Evolutionary conservation across 1,140 invertebrate species (phyloP).

Genomic region (Saccostrea echinata): DNA sequence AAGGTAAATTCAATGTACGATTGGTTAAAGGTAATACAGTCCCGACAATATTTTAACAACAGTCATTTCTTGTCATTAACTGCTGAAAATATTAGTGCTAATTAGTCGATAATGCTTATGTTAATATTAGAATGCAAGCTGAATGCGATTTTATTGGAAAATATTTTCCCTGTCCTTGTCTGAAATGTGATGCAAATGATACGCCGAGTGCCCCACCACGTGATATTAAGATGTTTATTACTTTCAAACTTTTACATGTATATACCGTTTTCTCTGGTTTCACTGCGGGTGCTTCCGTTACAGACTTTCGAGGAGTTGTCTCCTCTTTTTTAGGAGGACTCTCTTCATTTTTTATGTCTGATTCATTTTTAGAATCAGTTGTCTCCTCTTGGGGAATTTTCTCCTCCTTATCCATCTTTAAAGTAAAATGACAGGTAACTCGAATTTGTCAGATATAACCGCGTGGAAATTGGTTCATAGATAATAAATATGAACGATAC

Average conservation of each 20-base stretch:
- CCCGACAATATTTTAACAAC: background rate
- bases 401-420: slow-evolving; percentile 3
- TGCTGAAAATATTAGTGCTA: background rate
- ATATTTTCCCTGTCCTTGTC: background rate
- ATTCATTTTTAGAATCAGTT: slow-evolving; percentile 8
- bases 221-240: background rate
- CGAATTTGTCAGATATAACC: background rate
- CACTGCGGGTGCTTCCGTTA: background rate
- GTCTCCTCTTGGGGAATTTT: background rate
- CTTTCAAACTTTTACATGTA: background rate
- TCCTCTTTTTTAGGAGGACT: background rate
- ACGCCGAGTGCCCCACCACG: background rate
- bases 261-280: slow-evolving; percentile 2
- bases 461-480: too few species aligned
- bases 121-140: background rate
- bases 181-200: background rate
- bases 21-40: background rate
- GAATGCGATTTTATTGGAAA: background rate
- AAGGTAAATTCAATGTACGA: background rate
- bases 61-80: background rate
- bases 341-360: background rate
- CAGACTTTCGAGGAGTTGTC: background rate
- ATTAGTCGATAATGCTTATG: background rate
- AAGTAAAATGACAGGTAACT: background rate
- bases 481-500: too few species aligned